Conservation (phyloP, 1,140 invertebrate genomes). For the Littorina saxatilis region DNA sequence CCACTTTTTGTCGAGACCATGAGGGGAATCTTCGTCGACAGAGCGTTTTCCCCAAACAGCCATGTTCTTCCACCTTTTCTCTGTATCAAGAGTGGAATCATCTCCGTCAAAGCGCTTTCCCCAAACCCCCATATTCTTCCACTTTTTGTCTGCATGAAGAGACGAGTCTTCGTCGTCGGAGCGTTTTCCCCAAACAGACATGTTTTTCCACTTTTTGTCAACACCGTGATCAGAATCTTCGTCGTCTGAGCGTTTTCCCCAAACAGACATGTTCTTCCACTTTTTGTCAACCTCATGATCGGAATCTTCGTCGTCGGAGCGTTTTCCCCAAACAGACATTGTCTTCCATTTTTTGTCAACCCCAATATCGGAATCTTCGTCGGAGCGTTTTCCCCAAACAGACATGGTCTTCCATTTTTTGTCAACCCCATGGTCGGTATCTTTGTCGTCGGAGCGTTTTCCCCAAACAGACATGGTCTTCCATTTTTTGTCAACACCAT, state of each 20-base stretch:
- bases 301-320: no score
- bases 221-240: no score
- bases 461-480: slow-evolving; percentile 8
- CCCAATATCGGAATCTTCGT: no score
- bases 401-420: slow-evolving; percentile 18
- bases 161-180: no score
- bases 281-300: neutral
- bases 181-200: slow-evolving; percentile 28
- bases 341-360: slow-evolving; percentile 4
- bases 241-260: slow-evolving; percentile 22
- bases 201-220: slow-evolving; percentile 12
- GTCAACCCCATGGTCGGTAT: no score
- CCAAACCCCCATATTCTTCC: slow-evolving; percentile 1
- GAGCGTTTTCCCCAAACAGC: slow-evolving; percentile 25
- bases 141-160: neutral
- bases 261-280: slow-evolving; percentile 17
- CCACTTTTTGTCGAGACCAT: slow-evolving; percentile 13
- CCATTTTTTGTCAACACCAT: slow-evolving; percentile 17
- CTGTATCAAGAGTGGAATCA: neutral
- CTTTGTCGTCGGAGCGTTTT: neutral
- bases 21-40: neutral
- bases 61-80: slow-evolving; percentile 11
- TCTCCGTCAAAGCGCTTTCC: slow-evolving; percentile 9
- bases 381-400: slow-evolving; percentile 24
- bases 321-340: slow-evolving; percentile 25